Base-by-base conservation (phyloP, 37 sponge, comb jelly and placozoan species). In the Cliona cf. orientalis region DNA sequence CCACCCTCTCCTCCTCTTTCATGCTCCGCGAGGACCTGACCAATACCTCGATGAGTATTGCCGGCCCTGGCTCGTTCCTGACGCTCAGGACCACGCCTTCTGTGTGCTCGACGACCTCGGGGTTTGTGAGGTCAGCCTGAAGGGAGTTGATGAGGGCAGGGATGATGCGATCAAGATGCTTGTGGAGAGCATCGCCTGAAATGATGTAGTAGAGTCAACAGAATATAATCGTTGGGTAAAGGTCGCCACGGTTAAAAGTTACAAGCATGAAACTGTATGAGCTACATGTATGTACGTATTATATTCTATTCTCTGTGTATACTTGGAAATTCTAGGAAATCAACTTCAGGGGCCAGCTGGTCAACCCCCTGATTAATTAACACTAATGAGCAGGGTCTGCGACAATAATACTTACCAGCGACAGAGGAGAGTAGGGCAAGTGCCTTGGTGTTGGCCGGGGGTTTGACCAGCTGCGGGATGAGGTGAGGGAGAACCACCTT, bases 401-500 rank as follows among this genome's bases (percentile, higher is more conserved):
- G n/a, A n/a, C n/a, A n/a, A n/a, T n/a, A n/a, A n/a, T 44, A 9
- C 40, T 29, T 32, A 72, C 95, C 97, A 42, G 97, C 97, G 1
- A 94, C 97, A 21, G 97, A 97, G 39, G 95, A 91, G 33, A 97
- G 88, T 28, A 92, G 81, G 43, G 97, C 92, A 6, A 97, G 90
- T 34, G 97, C 97, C 26, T 75, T 69, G 11, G 83, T 81, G 80
- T 97, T 94, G 58, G 92, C 90, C 61, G 97, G 97, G 19, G 90
- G 90, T n/a, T 78, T 60, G 28, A 87, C 71, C 45, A 95, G 79
- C 80, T 89, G 86, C 25, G 99, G 99, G 14, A 99, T 80, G 36
- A 99, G 80, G 75, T 90, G 92, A 11, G 99, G 99, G 40, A 99
- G 68, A 3, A 97, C 93, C 66, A 83, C 91, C 11, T 74, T 88